phyloP scores from a whole-genome alignment of 2,888 invertebrate genomes.

The Drosophila phalerata region DNA sequence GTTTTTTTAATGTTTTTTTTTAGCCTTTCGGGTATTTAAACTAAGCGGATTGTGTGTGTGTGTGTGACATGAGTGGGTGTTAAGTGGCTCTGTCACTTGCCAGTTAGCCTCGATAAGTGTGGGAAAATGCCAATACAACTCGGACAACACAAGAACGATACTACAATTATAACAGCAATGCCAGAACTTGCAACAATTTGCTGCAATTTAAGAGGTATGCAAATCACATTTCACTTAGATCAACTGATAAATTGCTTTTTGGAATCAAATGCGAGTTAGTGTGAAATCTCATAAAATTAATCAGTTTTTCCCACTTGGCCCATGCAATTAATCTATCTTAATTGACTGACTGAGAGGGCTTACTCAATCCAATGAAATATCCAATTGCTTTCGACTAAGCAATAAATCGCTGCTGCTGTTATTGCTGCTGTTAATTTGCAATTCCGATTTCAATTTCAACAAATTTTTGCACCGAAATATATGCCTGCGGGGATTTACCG shows the following conservation, averaged over 20 bases:
- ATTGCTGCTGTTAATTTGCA: conserved; percentile 82
- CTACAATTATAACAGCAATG: conserved; percentile 18
- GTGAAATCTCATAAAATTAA: conserved; percentile 82
- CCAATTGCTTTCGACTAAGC: conserved; percentile 55
- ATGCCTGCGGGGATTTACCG: conserved; percentile 66
- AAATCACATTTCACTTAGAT: conserved; percentile 51
- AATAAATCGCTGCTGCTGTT: conserved; percentile 67
- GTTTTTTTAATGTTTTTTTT: conserved; percentile 68
- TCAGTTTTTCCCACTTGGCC: conserved; percentile 64
- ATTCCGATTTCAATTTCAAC: conserved; percentile 84
- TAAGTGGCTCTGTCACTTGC: conserved; percentile 83
- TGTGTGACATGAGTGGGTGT: conserved; percentile 81
- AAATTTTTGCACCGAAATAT: conserved; percentile 72
- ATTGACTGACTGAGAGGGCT: conserved; percentile 63
- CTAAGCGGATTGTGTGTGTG: conserved; percentile 79
- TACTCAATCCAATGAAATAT: conserved; percentile 39
- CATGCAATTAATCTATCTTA: conserved; percentile 77
- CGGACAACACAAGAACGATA: neutral
- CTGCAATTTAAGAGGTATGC: neutral
- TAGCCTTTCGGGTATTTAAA: conserved; percentile 80
- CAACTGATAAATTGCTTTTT: conserved; percentile 66
- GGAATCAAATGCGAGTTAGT: conserved; percentile 56
- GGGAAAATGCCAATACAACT: conserved; percentile 38
- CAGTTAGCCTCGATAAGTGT: conserved; percentile 49
- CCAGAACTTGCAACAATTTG: neutral